Evolutionary conservation across 2,797 vertebrate genomes (phyloP).

Genomic region (Gephyroberyx darwinii): DNA sequence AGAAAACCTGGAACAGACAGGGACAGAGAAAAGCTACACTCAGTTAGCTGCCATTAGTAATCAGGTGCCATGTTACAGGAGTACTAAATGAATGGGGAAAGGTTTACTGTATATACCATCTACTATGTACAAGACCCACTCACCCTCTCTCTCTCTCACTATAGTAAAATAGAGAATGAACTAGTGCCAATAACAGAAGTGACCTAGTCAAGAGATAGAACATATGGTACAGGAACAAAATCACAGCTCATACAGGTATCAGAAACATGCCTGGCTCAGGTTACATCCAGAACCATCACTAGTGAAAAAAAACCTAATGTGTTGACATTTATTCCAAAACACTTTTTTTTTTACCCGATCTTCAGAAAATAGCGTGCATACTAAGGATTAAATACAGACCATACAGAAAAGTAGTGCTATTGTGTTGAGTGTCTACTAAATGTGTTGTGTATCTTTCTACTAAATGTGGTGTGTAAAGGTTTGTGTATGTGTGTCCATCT

Average conservation of each 20-base stretch:
- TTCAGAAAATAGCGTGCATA: not conserved
- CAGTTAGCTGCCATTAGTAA: conserved; percentile 58
- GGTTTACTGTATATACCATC: not conserved
- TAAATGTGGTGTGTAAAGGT: not conserved
- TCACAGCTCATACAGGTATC: too few relatives aligned
- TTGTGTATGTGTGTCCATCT: conserved; percentile 26
- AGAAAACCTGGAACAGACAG: conserved; percentile 1
- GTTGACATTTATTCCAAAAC: not conserved
- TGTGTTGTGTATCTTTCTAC: conserved; percentile 14
- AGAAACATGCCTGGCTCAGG: not conserved
- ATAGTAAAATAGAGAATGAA: conserved; percentile 1
- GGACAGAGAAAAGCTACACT: conserved; percentile 22
- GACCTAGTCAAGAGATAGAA: not conserved
- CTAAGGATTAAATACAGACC: too few relatives aligned
- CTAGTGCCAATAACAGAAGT: conserved; percentile 3
- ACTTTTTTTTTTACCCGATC: not conserved
- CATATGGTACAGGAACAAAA: too few relatives aligned
- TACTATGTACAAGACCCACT: conserved; percentile 18
- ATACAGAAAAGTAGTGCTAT: too few relatives aligned
- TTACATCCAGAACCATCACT: conserved; percentile 16
- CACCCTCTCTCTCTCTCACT: not conserved
- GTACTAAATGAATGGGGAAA: not conserved
- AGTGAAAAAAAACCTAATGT: not conserved
- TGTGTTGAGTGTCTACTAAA: not conserved
- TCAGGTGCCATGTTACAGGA: conserved; percentile 20